Percentiles rank a stretch among this genome's conserved stretches.
These are phyloP conservation scores for Labeo calbasu DNA, from an alignment of 2,797 vertebrate genomes.

Conservation along the genomic window DNA sequence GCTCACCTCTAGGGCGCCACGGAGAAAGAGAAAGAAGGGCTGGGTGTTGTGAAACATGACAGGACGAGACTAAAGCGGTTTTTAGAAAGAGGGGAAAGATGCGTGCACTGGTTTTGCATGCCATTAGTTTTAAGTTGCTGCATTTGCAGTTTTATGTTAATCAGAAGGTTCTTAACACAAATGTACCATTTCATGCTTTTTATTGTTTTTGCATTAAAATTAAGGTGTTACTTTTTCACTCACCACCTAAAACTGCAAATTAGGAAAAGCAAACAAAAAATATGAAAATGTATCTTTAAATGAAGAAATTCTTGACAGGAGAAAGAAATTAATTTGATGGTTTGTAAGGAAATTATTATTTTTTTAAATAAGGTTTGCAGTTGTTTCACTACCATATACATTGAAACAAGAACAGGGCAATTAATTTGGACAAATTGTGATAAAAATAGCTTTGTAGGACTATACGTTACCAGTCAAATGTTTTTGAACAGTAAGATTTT, in stretches of 20 bases:
- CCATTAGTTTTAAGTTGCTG: neutral
- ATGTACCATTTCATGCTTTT: neutral
- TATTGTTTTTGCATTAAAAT: neutral
- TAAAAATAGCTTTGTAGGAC: too few relatives aligned
- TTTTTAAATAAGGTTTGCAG: neutral
- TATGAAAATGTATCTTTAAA: neutral
- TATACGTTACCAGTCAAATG: too few relatives aligned
- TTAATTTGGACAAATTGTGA: neutral
- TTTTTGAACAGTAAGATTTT: too few relatives aligned
- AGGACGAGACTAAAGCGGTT: neutral
- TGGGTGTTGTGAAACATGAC: slow-evolving; percentile 22
- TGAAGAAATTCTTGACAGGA: neutral
- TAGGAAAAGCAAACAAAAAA: neutral
- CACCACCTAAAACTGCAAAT: neutral
- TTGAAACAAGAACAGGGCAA: neutral
- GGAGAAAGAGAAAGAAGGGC: slow-evolving; percentile 12
- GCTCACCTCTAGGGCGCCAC: neutral
- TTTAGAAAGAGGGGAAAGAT: neutral
- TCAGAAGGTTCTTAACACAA: neutral
- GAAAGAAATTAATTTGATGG: neutral
- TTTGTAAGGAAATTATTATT: neutral
- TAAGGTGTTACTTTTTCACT: neutral
- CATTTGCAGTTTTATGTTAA: neutral
- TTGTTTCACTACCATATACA: neutral
- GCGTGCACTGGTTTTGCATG: neutral